These are phyloP conservation scores for Procambarus virginalis DNA, from an alignment of 1,140 invertebrate species.

Conservation along the genomic window DNA sequence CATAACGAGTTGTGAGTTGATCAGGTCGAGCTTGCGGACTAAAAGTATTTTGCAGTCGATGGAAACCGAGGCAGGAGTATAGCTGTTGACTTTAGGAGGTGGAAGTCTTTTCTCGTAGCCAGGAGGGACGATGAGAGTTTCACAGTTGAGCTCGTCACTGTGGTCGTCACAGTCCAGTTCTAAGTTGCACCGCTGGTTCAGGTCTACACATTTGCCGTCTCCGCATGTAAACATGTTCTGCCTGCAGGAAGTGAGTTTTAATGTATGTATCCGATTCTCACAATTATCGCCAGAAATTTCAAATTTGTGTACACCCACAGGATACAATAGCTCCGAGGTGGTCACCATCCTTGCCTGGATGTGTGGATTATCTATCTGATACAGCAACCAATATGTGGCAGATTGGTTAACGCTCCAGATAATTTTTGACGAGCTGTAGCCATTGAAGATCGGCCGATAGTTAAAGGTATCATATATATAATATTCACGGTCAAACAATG, in stretches of 20 bases:
- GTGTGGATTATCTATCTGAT: slow-evolving; percentile 1
- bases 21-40: slow-evolving; percentile 10
- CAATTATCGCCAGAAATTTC: slow-evolving; percentile 1
- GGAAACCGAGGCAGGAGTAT: background rate
- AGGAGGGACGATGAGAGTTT: slow-evolving; percentile 7
- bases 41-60: slow-evolving; percentile 14
- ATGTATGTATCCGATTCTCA: background rate
- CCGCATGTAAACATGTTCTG: slow-evolving; percentile 17
- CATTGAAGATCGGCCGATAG: slow-evolving; percentile 32
- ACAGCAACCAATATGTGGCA: background rate
- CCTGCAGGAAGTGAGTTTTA: slow-evolving; percentile 34
- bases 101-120: slow-evolving; percentile 26
- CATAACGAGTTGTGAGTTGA: background rate
- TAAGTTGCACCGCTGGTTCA: slow-evolving; percentile 24
- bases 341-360: slow-evolving; percentile 26
- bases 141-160: slow-evolving; percentile 36
- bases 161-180: slow-evolving; percentile 44
- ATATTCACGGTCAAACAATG: slow-evolving; percentile 29
- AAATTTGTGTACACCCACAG: slow-evolving; percentile 24
- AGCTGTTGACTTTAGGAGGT: slow-evolving; percentile 1
- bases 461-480: slow-evolving; percentile 12
- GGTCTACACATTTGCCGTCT: slow-evolving; percentile 31
- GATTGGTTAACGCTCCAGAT: slow-evolving; percentile 7
- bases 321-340: slow-evolving; percentile 3
- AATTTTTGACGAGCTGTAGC: slow-evolving; percentile 11